Percentiles rank a stretch among this genome's conserved stretches.
Evolutionary conservation across 2,797 vertebrate genomes (phyloP).

Genomic region (Platyrinchus mystaceus): DNA sequence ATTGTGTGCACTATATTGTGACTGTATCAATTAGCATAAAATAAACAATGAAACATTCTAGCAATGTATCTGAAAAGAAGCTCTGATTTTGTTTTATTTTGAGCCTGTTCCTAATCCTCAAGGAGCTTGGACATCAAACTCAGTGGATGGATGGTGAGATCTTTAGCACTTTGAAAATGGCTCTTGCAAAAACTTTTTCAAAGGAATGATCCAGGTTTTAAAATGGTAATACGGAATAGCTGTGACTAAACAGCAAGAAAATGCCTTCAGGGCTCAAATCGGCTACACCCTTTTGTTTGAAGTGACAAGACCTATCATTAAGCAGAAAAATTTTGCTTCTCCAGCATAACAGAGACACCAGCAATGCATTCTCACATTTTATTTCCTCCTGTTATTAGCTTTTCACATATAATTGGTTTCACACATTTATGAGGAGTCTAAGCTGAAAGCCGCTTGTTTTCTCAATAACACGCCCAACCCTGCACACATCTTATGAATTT

Average conservation of each 20-base stretch:
- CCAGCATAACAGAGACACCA: not conserved
- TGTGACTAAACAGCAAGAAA: not conserved
- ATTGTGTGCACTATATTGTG: not conserved
- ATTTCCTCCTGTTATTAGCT: not conserved
- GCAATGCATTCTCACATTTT: not conserved
- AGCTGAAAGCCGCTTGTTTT: not conserved
- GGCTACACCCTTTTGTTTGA: conserved; percentile 7
- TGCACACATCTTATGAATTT: not conserved
- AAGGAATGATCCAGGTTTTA: not conserved
- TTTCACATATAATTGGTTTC: conserved; percentile 18
- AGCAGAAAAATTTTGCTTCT: not conserved
- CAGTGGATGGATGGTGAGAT: not conserved
- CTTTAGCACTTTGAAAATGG: not conserved
- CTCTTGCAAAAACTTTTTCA: not conserved
- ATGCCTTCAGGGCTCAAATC: not conserved
- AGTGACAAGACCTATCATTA: conserved; percentile 31
- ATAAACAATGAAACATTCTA: not conserved
- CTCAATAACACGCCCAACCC: not conserved
- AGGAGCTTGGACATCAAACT: not conserved
- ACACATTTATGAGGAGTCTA: not conserved
- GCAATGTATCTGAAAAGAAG: not conserved
- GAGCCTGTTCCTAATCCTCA: not conserved
- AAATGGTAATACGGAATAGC: not conserved
- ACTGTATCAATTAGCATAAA: not conserved
- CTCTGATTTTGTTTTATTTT: not conserved